Conservation (phyloP, 1,140 invertebrate species). For the Trissolcus basalis region DNA sequence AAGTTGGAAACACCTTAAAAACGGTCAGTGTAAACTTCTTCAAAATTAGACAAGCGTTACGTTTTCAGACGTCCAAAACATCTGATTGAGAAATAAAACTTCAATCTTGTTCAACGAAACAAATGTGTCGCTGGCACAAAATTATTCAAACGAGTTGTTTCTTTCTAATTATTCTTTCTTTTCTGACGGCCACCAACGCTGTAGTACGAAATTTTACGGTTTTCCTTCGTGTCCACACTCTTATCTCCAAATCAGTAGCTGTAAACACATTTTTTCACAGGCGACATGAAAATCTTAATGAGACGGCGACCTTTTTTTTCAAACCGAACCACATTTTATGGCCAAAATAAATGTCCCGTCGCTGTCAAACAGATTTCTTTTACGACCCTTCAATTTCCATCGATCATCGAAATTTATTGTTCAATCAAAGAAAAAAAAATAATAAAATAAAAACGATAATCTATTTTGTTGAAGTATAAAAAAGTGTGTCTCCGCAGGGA, state of each 20-base stretch:
- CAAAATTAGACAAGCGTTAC: too few species aligned
- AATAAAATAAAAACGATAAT: too few species aligned
- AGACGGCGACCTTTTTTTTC: too few species aligned
- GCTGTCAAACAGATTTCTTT: too few species aligned
- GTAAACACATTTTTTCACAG: constrained; percentile 38
- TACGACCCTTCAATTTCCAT: too few species aligned
- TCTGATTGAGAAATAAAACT: constrained; percentile 46
- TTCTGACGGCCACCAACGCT: constrained; percentile 1
- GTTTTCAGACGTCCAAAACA: constrained; percentile 26
- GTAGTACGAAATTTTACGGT: constrained; percentile 26
- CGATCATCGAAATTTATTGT: too few species aligned
- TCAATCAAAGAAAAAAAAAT: too few species aligned
- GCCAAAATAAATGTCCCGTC: neutral
- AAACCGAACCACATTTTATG: neutral
- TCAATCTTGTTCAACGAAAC: constrained; percentile 30
- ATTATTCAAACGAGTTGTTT: constrained; percentile 35
- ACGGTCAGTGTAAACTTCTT: too few species aligned
- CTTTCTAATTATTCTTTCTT: constrained; percentile 28
- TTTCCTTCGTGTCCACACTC: constrained; percentile 18
- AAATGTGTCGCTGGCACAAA: constrained; percentile 10
- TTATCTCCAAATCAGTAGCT: constrained; percentile 39
- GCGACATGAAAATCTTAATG: constrained; percentile 15
- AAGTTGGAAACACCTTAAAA: too few species aligned
- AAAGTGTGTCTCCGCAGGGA: too few species aligned
- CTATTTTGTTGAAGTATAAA: too few species aligned